Evolutionary conservation across 2,797 vertebrate genomes (phyloP).

Genomic region (Dendrocincla tyrannina): DNA sequence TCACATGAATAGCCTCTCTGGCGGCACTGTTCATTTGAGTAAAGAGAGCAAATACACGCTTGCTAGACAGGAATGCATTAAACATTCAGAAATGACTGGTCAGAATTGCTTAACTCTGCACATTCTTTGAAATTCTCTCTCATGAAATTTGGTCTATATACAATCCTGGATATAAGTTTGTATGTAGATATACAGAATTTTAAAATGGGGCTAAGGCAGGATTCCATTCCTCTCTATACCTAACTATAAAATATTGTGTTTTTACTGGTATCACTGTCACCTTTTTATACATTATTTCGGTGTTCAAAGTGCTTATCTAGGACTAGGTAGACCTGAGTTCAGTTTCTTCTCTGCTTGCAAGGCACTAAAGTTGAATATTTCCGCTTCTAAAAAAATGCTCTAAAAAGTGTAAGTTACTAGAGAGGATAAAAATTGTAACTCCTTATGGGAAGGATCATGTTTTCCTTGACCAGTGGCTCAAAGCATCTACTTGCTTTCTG

Average conservation of each 20-base stretch:
- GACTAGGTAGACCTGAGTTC: not conserved
- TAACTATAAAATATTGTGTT: accelerated
- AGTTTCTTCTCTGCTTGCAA: not conserved
- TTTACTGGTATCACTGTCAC: not conserved
- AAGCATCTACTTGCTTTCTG: not conserved
- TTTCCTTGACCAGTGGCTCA: not conserved
- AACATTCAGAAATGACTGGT: not conserved
- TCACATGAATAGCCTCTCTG: not conserved
- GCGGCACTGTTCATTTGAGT: not conserved
- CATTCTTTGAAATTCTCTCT: not conserved
- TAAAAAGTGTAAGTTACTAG: not conserved
- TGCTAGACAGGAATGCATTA: not conserved
- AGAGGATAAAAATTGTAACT: not conserved
- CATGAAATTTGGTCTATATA: not conserved
- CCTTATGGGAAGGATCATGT: not conserved
- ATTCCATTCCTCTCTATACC: not conserved
- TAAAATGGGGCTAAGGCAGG: not conserved
- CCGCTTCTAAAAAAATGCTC: not conserved
- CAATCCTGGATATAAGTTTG: not conserved
- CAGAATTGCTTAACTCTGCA: not conserved
- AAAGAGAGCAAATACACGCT: not conserved
- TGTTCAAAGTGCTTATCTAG: not conserved
- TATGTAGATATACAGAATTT: not conserved
- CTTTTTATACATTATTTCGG: not conserved
- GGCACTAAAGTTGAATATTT: not conserved